Evolutionary conservation across 2,113 vertebrate genomes (phyloP).

Genomic region (Pseudonaja textilis): DNA sequence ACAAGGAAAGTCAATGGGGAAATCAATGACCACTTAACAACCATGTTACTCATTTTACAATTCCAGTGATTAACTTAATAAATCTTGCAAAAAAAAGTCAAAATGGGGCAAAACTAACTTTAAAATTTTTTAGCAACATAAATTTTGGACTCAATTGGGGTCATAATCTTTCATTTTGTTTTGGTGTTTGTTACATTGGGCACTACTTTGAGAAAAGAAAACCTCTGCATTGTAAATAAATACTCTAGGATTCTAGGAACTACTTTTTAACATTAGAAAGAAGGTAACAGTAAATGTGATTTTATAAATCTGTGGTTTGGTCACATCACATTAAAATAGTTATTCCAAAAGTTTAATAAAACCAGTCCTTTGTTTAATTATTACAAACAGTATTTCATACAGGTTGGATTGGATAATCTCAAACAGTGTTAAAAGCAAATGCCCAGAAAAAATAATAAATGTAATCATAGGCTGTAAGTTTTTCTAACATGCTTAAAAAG

Average conservation of each 20-base stretch:
- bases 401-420: neutral
- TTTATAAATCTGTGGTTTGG: neutral
- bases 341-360: neutral
- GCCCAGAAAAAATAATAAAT: neutral
- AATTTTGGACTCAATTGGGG: neutral
- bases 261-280: neutral
- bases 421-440: no score
- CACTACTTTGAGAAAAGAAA: neutral
- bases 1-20: neutral
- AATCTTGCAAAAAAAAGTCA: neutral
- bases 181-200: neutral
- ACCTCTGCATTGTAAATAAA: neutral
- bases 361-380: neutral
- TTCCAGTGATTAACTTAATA: neutral
- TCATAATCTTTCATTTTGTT: neutral
- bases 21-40: neutral
- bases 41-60: neutral
- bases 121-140: neutral
- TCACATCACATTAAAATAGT: neutral
- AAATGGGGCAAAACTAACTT: neutral
- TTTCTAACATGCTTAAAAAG: neutral
- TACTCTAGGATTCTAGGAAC: neutral
- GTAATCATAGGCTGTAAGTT: neutral
- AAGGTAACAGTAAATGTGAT: neutral
- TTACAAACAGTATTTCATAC: neutral